A percentile compares a stretch with the other conserved stretches of the same genome.
These are phyloP conservation scores for Drosophila nr. perissopoda DNA, from an alignment of 2,888 invertebrate species.

Conservation along the genomic window DNA sequence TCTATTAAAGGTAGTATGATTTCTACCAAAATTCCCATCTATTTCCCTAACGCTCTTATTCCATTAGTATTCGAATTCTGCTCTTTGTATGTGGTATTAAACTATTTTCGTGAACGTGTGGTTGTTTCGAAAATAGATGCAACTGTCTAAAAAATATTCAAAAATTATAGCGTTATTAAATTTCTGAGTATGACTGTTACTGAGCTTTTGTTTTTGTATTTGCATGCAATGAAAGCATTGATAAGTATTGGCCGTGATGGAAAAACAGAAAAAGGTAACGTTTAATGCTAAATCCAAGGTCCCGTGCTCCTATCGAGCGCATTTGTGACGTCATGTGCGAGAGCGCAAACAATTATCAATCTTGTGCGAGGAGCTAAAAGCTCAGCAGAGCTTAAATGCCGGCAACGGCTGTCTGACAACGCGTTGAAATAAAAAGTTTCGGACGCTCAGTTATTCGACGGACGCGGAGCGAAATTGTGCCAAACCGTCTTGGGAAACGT, in stretches of 20 bases:
- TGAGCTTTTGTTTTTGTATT: neutral
- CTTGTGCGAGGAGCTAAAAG: conserved; percentile 7
- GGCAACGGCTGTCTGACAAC: conserved; percentile 16
- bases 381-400: conserved; percentile 18
- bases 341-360: neutral
- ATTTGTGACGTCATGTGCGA: conserved; percentile 24
- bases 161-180: neutral
- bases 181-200: neutral
- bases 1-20: conserved; percentile 28
- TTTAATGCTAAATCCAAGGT: neutral
- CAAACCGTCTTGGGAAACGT: neutral
- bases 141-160: neutral
- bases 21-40: no score
- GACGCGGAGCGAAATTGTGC: conserved; percentile 21
- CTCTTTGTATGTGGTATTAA: conserved; percentile 29
- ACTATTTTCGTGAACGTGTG: conserved; percentile 20
- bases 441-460: conserved; percentile 30
- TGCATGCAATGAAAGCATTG: conserved; percentile 5
- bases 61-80: conserved; percentile 22
- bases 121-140: neutral
- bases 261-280: neutral
- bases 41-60: neutral
- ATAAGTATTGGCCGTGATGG: neutral
- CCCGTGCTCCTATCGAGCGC: neutral
- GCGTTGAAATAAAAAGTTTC: conserved; percentile 15